These are phyloP conservation scores for Fratercula arctica DNA, from an alignment of 2,797 vertebrate genomes.

Conservation along the genomic window DNA sequence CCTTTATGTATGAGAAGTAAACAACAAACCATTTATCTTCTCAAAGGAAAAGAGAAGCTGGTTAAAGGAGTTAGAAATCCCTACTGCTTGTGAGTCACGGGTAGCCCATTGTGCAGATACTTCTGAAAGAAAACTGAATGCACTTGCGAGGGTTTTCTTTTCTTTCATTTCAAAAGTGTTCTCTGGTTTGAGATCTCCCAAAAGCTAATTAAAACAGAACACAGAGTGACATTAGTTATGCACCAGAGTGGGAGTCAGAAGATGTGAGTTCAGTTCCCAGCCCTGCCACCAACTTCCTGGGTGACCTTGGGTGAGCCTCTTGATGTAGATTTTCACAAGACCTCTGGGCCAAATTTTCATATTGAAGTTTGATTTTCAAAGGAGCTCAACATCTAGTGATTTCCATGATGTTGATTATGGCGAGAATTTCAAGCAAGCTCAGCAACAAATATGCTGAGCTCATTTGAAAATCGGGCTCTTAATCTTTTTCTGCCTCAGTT, in stretches of 20 bases:
- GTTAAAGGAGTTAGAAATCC: background rate
- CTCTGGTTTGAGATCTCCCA: conserved; percentile 37
- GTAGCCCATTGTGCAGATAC: background rate
- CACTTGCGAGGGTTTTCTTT: background rate
- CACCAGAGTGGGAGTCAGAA: conserved; percentile 61
- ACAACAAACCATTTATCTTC: background rate
- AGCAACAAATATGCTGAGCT: conserved; percentile 49
- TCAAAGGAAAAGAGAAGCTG: background rate
- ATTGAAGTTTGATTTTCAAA: conserved; percentile 67
- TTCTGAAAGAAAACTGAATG: background rate
- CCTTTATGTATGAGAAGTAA: background rate
- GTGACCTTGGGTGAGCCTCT: conserved; percentile 67
- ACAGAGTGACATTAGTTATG: conserved; percentile 30
- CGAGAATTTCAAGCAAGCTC: conserved; percentile 45
- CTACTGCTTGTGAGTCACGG: background rate
- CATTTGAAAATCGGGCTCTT: conserved; percentile 48
- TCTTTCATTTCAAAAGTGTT: conserved; percentile 39
- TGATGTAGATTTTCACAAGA: conserved; percentile 67
- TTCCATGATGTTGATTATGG: conserved; percentile 59
- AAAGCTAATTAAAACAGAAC: conserved; percentile 57
- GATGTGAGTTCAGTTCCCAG: conserved; percentile 55
- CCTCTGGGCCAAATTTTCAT: conserved; percentile 61
- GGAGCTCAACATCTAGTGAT: conserved; percentile 55
- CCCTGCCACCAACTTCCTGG: conserved; percentile 55
- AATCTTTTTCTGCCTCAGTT: conserved; percentile 60